Conservation (phyloP, 2,113 vertebrate species). For the Cyprinus carpio region DNA sequence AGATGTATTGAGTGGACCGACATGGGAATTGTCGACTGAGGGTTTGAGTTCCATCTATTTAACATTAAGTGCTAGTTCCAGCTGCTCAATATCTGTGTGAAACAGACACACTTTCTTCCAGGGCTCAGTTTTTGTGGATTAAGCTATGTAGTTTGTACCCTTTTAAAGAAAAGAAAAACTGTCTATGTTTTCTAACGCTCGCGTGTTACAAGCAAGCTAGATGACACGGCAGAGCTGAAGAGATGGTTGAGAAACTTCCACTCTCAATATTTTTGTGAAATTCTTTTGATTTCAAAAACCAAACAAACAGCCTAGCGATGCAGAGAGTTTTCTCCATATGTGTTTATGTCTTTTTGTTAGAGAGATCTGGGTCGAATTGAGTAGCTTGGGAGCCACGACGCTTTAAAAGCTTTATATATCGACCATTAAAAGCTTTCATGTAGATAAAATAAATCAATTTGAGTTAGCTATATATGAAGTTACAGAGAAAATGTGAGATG, state of each 20-base stretch:
- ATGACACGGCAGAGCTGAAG: neutral
- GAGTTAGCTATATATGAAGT: conserved; percentile 9
- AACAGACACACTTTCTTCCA: neutral
- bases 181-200: neutral
- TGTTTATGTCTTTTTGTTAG: conserved; percentile 46
- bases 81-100: neutral
- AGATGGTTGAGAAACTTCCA: conserved; percentile 18
- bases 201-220: neutral
- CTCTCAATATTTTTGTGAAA: conserved; percentile 22
- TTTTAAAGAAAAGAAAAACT: neutral
- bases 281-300: conserved; percentile 15
- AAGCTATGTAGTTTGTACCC: neutral
- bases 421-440: conserved; percentile 3
- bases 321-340: conserved; percentile 37
- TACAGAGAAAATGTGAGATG: conserved; percentile 23
- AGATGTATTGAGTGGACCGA: conserved; percentile 47
- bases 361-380: conserved; percentile 28
- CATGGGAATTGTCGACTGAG: conserved; percentile 41
- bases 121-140: neutral
- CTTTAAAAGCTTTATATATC: conserved; percentile 9
- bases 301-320: conserved; percentile 33
- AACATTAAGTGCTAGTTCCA: neutral
- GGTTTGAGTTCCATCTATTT: conserved; percentile 16
- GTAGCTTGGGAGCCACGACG: conserved; percentile 33
- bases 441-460: conserved; percentile 42